phyloP scores from a whole-genome alignment of 23 tunicate genomes.

The Corella eumyota region DNA sequence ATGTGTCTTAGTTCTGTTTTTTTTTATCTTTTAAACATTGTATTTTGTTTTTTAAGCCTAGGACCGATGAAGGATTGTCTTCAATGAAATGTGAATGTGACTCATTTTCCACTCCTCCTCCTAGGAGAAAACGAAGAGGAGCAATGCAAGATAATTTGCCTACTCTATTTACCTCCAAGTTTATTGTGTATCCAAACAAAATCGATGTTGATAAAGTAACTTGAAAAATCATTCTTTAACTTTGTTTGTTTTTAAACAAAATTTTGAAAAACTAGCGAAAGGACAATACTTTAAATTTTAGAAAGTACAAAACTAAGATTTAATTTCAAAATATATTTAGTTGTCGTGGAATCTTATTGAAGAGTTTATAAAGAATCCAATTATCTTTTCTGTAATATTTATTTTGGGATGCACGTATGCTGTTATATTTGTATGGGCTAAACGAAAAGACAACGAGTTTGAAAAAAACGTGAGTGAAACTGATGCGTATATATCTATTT shows the following conservation, averaged over 20 bases:
- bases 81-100: slow-evolving; percentile 1
- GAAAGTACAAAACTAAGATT: too few species aligned
- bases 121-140: too few species aligned
- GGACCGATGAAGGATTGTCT: not conserved
- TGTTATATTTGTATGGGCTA: not conserved
- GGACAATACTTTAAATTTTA: too few species aligned
- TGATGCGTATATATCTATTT: not conserved
- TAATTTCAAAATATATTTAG: slow-evolving; percentile 1
- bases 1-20: not conserved
- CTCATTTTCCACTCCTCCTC: not conserved
- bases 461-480: slow-evolving; percentile 1
- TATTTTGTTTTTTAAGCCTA: slow-evolving; percentile 1
- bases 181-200: slow-evolving; percentile 4
- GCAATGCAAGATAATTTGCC: too few species aligned
- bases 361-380: not conserved
- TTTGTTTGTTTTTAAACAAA: not conserved
- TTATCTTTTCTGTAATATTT: not conserved
- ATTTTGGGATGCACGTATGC: not conserved
- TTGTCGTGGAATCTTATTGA: not conserved
- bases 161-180: slow-evolving; percentile 2
- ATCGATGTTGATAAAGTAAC: not conserved
- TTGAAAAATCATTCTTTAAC: not conserved
- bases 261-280: too few species aligned
- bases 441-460: not conserved
- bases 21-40: too few species aligned